Evolutionary conservation across 1,140 invertebrate genomes (phyloP).

Genomic region (Papilio polyxenes): DNA sequence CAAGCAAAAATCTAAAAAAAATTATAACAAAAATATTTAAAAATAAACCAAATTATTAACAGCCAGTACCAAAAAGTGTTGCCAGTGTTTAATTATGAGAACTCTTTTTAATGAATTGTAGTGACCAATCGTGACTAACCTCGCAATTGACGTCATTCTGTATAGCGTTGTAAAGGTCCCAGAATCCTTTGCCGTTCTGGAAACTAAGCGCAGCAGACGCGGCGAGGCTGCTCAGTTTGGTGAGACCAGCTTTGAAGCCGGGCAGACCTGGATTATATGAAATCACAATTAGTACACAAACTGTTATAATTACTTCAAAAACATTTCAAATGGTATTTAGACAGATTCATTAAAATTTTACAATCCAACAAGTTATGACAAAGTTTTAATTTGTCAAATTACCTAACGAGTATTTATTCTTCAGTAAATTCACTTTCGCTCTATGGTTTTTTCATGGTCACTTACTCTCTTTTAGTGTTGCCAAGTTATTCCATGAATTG

Average conservation of each 20-base stretch:
- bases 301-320: background rate
- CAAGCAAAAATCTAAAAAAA: background rate
- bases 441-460: background rate
- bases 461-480: background rate
- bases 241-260: background rate
- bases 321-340: too few species aligned
- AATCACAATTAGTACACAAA: background rate
- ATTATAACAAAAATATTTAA: background rate
- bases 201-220: slow-evolving; percentile 86
- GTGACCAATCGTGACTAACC: slow-evolving; percentile 66
- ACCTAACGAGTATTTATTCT: background rate
- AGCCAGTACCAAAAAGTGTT: background rate
- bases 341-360: too few species aligned
- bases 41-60: too few species aligned
- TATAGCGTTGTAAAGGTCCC: slow-evolving; percentile 84
- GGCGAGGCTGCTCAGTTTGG: slow-evolving; percentile 82
- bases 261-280: background rate
- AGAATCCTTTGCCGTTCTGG: slow-evolving; percentile 83
- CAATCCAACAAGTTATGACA: too few species aligned
- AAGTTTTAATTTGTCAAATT: too few species aligned
- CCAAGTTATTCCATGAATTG: background rate
- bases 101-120: background rate
- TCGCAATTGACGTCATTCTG: slow-evolving; percentile 82
- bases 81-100: background rate
- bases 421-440: background rate